These are phyloP conservation scores for Girardia tigrina DNA, from an alignment of 2,888 invertebrate genomes.

Conservation along the genomic window DNA sequence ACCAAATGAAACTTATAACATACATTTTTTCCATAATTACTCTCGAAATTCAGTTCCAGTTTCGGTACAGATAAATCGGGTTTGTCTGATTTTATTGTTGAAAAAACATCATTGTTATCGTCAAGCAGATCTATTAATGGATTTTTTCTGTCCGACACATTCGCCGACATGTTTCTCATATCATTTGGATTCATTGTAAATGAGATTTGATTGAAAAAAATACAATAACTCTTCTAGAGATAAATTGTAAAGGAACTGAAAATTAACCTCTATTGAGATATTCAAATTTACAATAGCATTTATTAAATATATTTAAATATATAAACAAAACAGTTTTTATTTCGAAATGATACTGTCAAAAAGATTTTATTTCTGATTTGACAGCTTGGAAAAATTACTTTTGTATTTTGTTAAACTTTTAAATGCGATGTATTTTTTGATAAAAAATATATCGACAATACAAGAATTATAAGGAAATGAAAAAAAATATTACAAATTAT, in stretches of 20 bases:
- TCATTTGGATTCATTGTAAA: background rate
- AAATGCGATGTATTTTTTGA: too few relatives aligned
- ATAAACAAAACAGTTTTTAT: background rate
- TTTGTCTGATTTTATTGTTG: background rate
- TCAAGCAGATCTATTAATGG: background rate
- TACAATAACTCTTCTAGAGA: background rate
- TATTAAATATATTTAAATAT: background rate
- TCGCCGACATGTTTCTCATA: background rate
- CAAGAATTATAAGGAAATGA: too few relatives aligned
- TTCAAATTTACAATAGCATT: background rate
- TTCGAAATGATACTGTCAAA: background rate
- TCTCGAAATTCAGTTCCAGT: constrained; percentile 15
- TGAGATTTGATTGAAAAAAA: background rate
- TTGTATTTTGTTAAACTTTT: too few relatives aligned
- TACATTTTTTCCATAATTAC: background rate
- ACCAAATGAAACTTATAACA: background rate
- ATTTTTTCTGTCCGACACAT: background rate
- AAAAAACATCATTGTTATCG: background rate
- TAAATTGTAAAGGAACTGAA: too few relatives aligned
- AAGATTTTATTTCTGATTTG: too few relatives aligned
- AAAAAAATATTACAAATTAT: too few relatives aligned
- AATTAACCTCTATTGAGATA: background rate
- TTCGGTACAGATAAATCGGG: background rate
- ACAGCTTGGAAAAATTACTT: too few relatives aligned
- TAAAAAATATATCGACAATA: too few relatives aligned